Evolutionary conservation across 2,113 vertebrate genomes (phyloP).

Genomic region (Paratilapia polleni): DNA sequence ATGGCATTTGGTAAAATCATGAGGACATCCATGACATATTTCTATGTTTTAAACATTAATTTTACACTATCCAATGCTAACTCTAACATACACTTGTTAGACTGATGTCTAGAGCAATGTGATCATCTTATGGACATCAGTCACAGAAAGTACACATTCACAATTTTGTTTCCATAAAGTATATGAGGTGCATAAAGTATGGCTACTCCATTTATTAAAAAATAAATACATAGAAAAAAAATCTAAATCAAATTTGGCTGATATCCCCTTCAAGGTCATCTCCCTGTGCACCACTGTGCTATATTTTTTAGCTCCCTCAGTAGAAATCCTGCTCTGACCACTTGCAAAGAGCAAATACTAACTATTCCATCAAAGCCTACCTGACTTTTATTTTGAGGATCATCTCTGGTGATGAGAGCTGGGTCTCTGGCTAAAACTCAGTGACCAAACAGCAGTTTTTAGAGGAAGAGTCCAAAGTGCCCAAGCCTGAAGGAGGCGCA

Average conservation of each 20-base stretch:
- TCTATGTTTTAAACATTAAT: too few species aligned
- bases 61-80: background rate
- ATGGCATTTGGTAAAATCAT: background rate
- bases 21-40: background rate
- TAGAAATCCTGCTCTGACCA: background rate
- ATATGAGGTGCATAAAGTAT: rapidly evolving
- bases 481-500: too few species aligned
- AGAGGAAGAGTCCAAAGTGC: too few species aligned
- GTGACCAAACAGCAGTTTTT: too few species aligned
- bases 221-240: too few species aligned
- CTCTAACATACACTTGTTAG: background rate
- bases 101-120: background rate
- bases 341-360: background rate
- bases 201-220: background rate
- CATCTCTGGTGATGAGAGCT: too few species aligned
- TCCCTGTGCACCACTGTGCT: background rate
- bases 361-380: background rate
- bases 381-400: too few species aligned
- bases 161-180: background rate
- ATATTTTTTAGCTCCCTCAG: too few species aligned
- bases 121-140: too few species aligned
- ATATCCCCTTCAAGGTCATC: rapidly evolving
- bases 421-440: too few species aligned
- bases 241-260: background rate
- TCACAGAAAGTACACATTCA: background rate